Evolutionary conservation across 2,797 vertebrate species (phyloP), one percentile per base, ranked within the genome.

Genomic region (Urocyon cinereoargenteus): DNA sequence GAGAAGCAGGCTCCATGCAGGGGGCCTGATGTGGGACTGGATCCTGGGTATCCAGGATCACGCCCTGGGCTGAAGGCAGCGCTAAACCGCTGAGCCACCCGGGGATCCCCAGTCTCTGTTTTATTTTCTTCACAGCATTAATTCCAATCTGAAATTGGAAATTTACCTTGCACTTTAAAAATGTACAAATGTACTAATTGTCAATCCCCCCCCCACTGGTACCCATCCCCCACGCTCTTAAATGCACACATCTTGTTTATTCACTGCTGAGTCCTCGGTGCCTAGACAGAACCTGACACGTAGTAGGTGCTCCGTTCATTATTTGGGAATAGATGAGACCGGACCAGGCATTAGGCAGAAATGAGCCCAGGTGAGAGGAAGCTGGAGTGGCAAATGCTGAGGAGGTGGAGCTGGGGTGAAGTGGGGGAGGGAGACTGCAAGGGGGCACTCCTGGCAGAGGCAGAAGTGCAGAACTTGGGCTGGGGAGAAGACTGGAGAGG

Each of bases 161-260:
- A 49, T 77, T 36, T 61, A 95, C 22, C 97, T 97, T 81, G 96
- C 18, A 15, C 70, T 97, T 68, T 95, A 96, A 72, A 95, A 95
- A 8, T 62, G 94, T 51, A 64, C 91, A 2, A 49, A 21, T 7
- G 24, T 90, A 16, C 21, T 79, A 31, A 12, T 66, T 78, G 55
- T 57, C 83, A 28, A 21, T 40, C n/a, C 86, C 82, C 19, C 66
- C 86, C 24, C 9, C 75, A 10, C 21, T 13, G 11, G 40, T n/a
- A 28, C 55, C 70, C 36, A 12, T 40, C 57, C 96, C 4, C 79
- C 79, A 6, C 2, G 12, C 75, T 6, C 21, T 22, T 5, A 75
- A 28, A 51, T 18, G 72, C 72, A 34, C 53, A 31, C 53, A 26
- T 45, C 40, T 81, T 18, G 24, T 85, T 53, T 59, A 40, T 51